Evolutionary conservation across 2,113 vertebrate species (phyloP), one percentile per base, ranked within the genome.

Genomic region (Willisornis vidua): DNA sequence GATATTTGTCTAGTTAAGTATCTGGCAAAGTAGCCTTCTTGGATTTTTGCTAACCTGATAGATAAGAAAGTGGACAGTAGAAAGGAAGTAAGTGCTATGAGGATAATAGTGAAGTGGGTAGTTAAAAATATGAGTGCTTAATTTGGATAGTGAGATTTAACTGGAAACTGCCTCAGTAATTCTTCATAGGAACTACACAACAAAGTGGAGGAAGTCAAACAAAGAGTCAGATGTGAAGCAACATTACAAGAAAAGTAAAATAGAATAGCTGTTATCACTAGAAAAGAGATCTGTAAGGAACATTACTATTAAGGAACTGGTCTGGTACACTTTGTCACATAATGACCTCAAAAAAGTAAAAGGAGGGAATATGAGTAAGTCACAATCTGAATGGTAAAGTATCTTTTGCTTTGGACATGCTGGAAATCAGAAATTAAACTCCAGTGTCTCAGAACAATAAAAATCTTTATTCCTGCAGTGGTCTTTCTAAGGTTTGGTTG

Each of bases 151-250:
- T 0, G 5, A 92, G 29, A 89, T 90, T 92, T 66, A 93, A 55
- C 43, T 88, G 76, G 39, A 77, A 90, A 68, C 35, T 71, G 24
- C 39, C 57, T 87, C 80, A 94, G 12, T 94, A 86, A 90, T 95
- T 91, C 73, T 95, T 92, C 73, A 89, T 81, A 65, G 57, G 26
- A 78, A 52, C 65, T 74, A 41, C 24, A 84, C 86, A 94, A 92
- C 89, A 89, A 94, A 97, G 83, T 15, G 1, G 55, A 92, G 89
- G 68, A 94, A 89, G 89, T 95, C 76, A 95, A 80, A 96, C 41
- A 90, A 77, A 95, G 63, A 90, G 41, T 95, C 88, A 86, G 75
- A 95, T 93, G 83, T 93, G 88, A 77, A 95, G 62, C 71, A 92
- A 79, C 33, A 7, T 91, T 73, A 58, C 77, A 59, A 87, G 55